phyloP scores from a whole-genome alignment of 2,113 vertebrate species.

The Alouatta palliata region DNA sequence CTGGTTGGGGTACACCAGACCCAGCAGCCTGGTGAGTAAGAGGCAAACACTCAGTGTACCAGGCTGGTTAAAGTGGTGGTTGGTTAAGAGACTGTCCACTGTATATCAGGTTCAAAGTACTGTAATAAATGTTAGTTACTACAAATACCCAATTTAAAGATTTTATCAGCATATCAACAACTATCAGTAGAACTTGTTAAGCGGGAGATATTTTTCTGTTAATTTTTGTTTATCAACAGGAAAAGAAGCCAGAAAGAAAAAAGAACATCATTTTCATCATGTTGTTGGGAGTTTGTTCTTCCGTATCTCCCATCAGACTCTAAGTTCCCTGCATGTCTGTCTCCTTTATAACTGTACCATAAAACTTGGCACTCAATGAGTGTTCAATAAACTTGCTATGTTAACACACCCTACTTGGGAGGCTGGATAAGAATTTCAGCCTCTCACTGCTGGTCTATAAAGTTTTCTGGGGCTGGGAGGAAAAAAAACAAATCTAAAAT shows the following conservation, averaged over 20 bases:
- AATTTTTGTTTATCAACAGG: conserved; percentile 28
- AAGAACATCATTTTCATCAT: neutral
- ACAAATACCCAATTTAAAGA: neutral
- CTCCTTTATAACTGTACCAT: neutral
- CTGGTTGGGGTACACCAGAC: neutral
- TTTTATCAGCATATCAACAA: neutral
- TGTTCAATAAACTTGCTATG: neutral
- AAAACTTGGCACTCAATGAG: neutral
- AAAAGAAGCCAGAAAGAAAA: conserved; percentile 19
- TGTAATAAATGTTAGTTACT: neutral
- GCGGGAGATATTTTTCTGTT: neutral
- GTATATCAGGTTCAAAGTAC: neutral
- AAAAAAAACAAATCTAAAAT: neutral
- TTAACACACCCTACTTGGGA: neutral
- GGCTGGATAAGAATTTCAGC: neutral
- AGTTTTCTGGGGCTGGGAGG: neutral
- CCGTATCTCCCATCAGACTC: neutral
- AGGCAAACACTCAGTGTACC: neutral
- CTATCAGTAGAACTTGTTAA: neutral
- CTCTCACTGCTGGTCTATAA: neutral
- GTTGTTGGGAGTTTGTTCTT: neutral
- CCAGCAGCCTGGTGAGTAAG: neutral
- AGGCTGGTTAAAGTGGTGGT: neutral
- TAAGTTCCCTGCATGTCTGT: neutral
- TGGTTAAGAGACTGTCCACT: neutral